Evolutionary conservation across 2,797 vertebrate species (phyloP).

Genomic region (Epinephelus coioides): DNA sequence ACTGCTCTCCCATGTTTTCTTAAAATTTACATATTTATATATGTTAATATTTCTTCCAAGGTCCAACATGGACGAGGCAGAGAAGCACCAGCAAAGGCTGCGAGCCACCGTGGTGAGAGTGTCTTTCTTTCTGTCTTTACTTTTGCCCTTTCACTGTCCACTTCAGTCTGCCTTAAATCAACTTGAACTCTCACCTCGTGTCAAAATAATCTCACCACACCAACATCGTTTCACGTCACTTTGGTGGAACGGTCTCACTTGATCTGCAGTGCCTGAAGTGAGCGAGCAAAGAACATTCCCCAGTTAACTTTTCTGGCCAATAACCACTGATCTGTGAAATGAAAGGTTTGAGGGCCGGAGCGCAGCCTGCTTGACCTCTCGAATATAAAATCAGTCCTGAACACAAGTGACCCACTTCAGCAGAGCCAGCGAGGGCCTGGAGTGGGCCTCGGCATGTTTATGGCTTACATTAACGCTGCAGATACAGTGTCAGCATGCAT

Average conservation of each 20-base stretch:
- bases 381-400: slow-evolving; percentile 25
- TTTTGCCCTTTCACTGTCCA: slow-evolving; percentile 28
- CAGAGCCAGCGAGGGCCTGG: slow-evolving; percentile 9
- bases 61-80: slow-evolving; percentile 17
- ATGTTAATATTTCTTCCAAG: not conserved
- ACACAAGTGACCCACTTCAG: slow-evolving; percentile 44
- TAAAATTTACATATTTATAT: not conserved
- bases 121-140: not conserved
- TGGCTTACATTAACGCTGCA: slow-evolving; percentile 32
- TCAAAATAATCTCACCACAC: slow-evolving; percentile 44
- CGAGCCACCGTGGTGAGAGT: slow-evolving; percentile 23
- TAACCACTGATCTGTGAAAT: slow-evolving; percentile 57
- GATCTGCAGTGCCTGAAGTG: slow-evolving; percentile 50
- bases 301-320: slow-evolving; percentile 29
- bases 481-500: slow-evolving; percentile 51
- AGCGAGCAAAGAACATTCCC: slow-evolving; percentile 35
- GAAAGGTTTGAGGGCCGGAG: slow-evolving; percentile 51
- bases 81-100: slow-evolving; percentile 41
- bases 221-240: slow-evolving; percentile 40
- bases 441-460: slow-evolving; percentile 33
- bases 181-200: slow-evolving; percentile 37
- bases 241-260: slow-evolving; percentile 32
- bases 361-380: slow-evolving; percentile 43
- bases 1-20: not conserved
- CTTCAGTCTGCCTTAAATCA: slow-evolving; percentile 29